Base-by-base conservation (phyloP, 1,140 invertebrate genomes). In the Ceratosolen solmsi region DNA sequence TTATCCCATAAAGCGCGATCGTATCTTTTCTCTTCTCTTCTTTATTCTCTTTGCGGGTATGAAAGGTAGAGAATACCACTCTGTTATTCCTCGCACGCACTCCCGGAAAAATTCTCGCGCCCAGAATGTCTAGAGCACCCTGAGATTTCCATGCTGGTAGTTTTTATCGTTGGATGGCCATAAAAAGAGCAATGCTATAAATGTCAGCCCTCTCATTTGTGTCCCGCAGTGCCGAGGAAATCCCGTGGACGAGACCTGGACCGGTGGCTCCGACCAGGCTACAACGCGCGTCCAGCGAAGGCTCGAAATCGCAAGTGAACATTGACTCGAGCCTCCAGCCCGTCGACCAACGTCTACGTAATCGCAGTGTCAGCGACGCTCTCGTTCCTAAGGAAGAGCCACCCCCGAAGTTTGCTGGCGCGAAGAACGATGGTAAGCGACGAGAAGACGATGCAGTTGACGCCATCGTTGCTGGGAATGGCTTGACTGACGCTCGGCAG, bases 331-430 rank as follows among this genome's bases (percentile, higher is more conserved):
- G 25, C 0, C 46, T 49, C 49, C 33, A 51, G 11, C 71, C 71
- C 63, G 75, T 65, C 7, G 78, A 83, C 49, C 83, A 82, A 73
- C 65, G 68, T 2, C 56, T 77, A 1, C 63, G 74, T 0, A 63
- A 71, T 17, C 80, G 80, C 15, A 74, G 27, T 30, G 56, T 68
- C 30, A 81, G 82, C 68, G 80, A 72, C 25, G 85, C 84, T 3
- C 75, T 84, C 25, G 80, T 84, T 22, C 75, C 76, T 0, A 85
- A 86, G 56, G 83, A 86, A 76, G 84, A 85, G 27, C 81, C 84
- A 5, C 83, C 81, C 65, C 68, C 72, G 8, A 49, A 33, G 22
- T 30, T 17, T n/a, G n/a, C n/a, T n/a, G n/a, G n/a, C n/a, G n/a
- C n/a, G n/a, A n/a, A n/a, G n/a, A n/a, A n/a, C n/a, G n/a, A n/a